Evolutionary conservation across 2,113 vertebrate genomes (phyloP), one percentile per base, ranked within the genome.

Genomic region (Larimichthys polyactis): DNA sequence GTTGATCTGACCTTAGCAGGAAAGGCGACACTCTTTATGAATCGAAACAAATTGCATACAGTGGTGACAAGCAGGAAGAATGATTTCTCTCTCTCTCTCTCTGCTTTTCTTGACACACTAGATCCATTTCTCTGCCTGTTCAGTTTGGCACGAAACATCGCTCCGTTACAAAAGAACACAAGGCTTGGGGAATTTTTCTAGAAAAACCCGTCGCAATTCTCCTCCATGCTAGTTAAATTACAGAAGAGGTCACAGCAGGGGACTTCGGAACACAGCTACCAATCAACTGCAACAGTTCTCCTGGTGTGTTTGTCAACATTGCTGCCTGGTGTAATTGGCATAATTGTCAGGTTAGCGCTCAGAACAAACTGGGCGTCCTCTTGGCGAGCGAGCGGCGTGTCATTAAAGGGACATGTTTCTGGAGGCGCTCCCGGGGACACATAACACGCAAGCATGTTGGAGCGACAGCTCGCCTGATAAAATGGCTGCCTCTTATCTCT

Each of bases 401-500:
- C 91, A 94, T 95, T 94, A 94, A 93, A 92, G 84, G 89, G 92
- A 92, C 90, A 83, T 84, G 90, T 88, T 93, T 93, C 86, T 92
- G 91, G 91, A 94, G 91, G 85, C 86, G 85, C 90, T 92, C 89
- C 89, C 87, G 20, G 89, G 90, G 89, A 93, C 91, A 81, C 82
- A 63, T 54, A 79, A 84, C 78, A 75, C 48, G 67, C 84, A 63
- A 87, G 88, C 87, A 78, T 88, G 91, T 85, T 85, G 87, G 85
- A 87, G 87, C 82, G 89, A 92, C 90, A 90, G 90, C 89, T 74
- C 81, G 86, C 79, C 90, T 87, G 92, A 95, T 95, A 95, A 96
- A 95, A 95, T 95, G 94, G 93, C 92, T 91, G 93, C 90, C 80
- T 95, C 93, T 95, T 95, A 96, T 96, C 95, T 95, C 92, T 78